phyloP scores from a whole-genome alignment of 2,888 invertebrate species.

The Cheilosia variabilis region DNA sequence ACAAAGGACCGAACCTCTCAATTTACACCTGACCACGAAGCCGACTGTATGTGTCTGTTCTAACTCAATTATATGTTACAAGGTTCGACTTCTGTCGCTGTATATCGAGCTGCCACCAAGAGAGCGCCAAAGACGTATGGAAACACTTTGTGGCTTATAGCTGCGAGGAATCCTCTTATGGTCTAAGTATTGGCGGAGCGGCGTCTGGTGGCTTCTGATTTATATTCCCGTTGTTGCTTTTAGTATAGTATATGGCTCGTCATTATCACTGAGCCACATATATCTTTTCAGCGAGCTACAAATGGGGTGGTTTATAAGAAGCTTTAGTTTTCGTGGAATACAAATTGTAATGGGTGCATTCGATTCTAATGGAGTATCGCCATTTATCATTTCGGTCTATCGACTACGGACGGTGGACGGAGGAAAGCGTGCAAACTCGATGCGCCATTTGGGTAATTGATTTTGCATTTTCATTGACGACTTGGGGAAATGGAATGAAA shows the following conservation, averaged over 20 bases:
- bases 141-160: slow-evolving; percentile 51
- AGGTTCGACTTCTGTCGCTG: slow-evolving; percentile 6
- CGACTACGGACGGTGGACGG: slow-evolving; percentile 8
- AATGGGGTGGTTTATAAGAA: slow-evolving; percentile 60
- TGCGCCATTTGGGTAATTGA: slow-evolving; percentile 57
- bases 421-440: slow-evolving; percentile 5
- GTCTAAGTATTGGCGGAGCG: background rate
- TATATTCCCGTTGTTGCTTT: slow-evolving; percentile 50
- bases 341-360: slow-evolving; percentile 70
- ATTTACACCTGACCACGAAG: slow-evolving; percentile 63
- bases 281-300: slow-evolving; percentile 32
- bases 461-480: slow-evolving; percentile 67
- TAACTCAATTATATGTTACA: slow-evolving; percentile 54
- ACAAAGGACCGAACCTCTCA: slow-evolving; percentile 66
- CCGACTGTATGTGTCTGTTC: slow-evolving; percentile 45
- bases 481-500: slow-evolving; percentile 31
- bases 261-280: slow-evolving; percentile 57
- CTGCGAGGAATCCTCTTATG: slow-evolving; percentile 47
- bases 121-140: slow-evolving; percentile 27
- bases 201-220: slow-evolving; percentile 56
- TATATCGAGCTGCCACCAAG: background rate
- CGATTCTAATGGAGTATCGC: slow-evolving; percentile 64
- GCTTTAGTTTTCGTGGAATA: slow-evolving; percentile 57
- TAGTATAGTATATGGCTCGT: slow-evolving; percentile 12
- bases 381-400: slow-evolving; percentile 51